phyloP scores from a whole-genome alignment of 35 echinoderm and acorn worm species.

The Lytechinus pictus region DNA sequence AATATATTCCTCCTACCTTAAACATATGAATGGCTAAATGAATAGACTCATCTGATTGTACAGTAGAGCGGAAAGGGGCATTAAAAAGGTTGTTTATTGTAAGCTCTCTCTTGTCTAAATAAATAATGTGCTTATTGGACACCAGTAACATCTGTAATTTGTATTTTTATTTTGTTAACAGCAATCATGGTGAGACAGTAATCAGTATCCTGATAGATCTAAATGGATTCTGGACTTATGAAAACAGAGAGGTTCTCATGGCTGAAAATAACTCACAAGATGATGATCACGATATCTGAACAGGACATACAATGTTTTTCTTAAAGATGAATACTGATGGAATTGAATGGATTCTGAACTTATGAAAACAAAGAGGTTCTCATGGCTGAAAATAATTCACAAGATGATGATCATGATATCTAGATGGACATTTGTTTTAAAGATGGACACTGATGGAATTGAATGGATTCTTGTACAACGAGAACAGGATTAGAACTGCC shows the following conservation, averaged over 20 bases:
- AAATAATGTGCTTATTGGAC: background rate
- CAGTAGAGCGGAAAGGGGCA: background rate
- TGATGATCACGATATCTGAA: constrained; percentile 81
- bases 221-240: constrained; percentile 98
- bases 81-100: background rate
- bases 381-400: constrained; percentile 93
- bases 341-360: constrained; percentile 96
- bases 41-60: no score
- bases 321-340: constrained; percentile 76
- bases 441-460: background rate
- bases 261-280: constrained; percentile 88
- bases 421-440: background rate
- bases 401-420: constrained; percentile 78
- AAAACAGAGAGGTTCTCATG: constrained; percentile 97
- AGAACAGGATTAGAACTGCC: no score
- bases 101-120: background rate
- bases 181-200: constrained; percentile 96
- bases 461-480: no score
- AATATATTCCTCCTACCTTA: no score
- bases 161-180: constrained; percentile 28
- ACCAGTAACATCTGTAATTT: background rate
- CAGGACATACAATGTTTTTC: background rate
- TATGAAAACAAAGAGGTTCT: constrained; percentile 96
- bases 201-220: constrained; percentile 96
- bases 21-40: no score